Conservation (phyloP, 2,888 invertebrate genomes). For the Heliconius charithonia region DNA sequence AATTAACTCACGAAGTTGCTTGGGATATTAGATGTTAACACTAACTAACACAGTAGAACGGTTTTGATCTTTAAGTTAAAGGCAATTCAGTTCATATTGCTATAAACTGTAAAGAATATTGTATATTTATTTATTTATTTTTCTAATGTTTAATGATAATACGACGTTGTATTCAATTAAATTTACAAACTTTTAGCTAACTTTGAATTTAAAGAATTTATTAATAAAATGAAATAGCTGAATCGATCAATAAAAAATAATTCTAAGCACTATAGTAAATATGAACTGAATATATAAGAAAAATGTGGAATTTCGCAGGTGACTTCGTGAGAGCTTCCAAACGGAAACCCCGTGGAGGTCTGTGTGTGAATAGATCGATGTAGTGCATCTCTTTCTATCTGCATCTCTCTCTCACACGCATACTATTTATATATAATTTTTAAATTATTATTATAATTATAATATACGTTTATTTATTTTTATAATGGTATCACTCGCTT, state of each 20-base stretch:
- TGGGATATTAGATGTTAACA: slow-evolving; percentile 60
- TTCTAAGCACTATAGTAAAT: slow-evolving; percentile 12
- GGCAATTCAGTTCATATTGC: slow-evolving; percentile 15
- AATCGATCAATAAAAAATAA: background rate
- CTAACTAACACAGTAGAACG: slow-evolving; percentile 63
- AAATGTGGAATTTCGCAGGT: slow-evolving; percentile 78
- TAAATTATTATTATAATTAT: slow-evolving; percentile 4
- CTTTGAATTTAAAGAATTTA: too few relatives aligned
- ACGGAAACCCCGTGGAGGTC: slow-evolving; percentile 74
- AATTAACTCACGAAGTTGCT: slow-evolving; percentile 79
- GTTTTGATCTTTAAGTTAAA: slow-evolving; percentile 53
- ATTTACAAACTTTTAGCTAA: background rate
- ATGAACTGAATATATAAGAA: slow-evolving; percentile 16
- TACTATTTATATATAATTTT: slow-evolving; percentile 55
- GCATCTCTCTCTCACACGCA: slow-evolving; percentile 79
- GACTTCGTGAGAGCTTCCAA: slow-evolving; percentile 81
- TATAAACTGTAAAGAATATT: background rate
- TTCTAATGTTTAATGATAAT: background rate
- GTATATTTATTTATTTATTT: background rate
- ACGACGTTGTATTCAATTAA: background rate
- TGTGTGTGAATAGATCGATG: slow-evolving; percentile 82
- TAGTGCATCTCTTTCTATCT: slow-evolving; percentile 76
- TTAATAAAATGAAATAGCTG: too few relatives aligned
- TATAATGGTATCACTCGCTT: slow-evolving; percentile 35
- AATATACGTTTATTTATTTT: slow-evolving; percentile 32